Evolutionary conservation across 37 sponge, comb jelly and placozoan genomes (phyloP).

Genomic region (Petrosia ficiformis): DNA sequence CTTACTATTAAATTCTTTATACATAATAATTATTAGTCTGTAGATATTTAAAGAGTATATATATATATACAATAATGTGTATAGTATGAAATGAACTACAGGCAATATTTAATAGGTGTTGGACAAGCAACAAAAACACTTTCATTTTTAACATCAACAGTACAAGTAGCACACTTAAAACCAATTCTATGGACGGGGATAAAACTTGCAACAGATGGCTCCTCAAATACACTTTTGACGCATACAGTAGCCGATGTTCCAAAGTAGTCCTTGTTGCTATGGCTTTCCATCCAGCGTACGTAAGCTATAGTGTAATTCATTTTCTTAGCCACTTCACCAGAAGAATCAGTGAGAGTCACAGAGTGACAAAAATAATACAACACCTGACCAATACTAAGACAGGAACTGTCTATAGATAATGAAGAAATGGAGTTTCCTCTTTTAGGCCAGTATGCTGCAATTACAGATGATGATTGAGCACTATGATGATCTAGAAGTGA

Average conservation of each 20-base stretch:
- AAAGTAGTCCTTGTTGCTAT: neutral
- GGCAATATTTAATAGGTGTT: neutral
- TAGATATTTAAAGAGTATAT: too few species aligned
- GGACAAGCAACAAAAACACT: neutral
- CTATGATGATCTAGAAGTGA: conserved; percentile 4
- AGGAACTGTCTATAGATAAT: neutral
- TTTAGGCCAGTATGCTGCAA: conserved; percentile 36
- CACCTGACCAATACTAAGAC: neutral
- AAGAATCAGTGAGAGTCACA: neutral
- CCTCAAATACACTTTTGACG: neutral
- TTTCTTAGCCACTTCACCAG: neutral
- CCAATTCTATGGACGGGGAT: neutral
- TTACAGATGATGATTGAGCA: conserved; percentile 25
- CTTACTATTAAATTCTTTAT: too few species aligned
- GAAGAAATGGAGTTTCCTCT: neutral
- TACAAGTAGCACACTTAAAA: neutral
- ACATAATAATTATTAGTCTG: too few species aligned
- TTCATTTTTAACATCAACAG: neutral
- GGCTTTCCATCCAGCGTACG: neutral
- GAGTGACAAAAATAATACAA: neutral
- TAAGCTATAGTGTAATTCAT: neutral
- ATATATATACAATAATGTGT: too few species aligned
- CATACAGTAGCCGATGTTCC: neutral
- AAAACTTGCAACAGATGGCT: neutral
- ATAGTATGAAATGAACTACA: neutral